Percentiles rank a stretch among this genome's conserved stretches.
phyloP scores from a whole-genome alignment of 2,888 invertebrate genomes.

The Andrena bucephala region DNA sequence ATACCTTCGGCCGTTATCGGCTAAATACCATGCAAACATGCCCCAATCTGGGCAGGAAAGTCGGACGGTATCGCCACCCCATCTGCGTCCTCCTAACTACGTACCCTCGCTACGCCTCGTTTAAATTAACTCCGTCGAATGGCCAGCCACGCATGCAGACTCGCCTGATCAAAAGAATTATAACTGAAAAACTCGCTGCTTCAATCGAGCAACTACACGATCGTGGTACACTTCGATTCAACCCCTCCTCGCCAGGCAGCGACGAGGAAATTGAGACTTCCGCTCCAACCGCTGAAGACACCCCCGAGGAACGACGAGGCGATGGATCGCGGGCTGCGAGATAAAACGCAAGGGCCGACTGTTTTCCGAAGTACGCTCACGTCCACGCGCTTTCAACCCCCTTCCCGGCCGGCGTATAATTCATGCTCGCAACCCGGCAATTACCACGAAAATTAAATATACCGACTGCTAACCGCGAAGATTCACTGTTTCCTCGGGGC shows the following conservation, averaged over 20 bases:
- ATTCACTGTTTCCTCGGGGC: constrained; percentile 37
- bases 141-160: background rate
- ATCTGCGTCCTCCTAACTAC: constrained; percentile 64
- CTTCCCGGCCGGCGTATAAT: constrained; percentile 11
- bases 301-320: background rate
- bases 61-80: constrained; percentile 68
- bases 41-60: constrained; percentile 74
- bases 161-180: background rate
- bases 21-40: constrained; percentile 80
- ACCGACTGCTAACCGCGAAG: constrained; percentile 32
- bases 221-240: too few species aligned
- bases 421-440: constrained; percentile 33
- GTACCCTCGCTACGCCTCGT: constrained; percentile 37
- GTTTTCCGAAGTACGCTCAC: constrained; percentile 32
- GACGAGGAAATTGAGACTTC: constrained; percentile 23
- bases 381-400: background rate
- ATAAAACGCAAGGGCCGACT: constrained; percentile 17
- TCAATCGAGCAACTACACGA: too few species aligned
- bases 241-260: background rate
- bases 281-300: background rate
- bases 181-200: background rate
- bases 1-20: constrained; percentile 77
- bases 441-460: constrained; percentile 55
- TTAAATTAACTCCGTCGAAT: constrained; percentile 59
- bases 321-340: background rate